phyloP scores from a whole-genome alignment of 2,888 invertebrate species.

The Nemotelus nigrinus region DNA sequence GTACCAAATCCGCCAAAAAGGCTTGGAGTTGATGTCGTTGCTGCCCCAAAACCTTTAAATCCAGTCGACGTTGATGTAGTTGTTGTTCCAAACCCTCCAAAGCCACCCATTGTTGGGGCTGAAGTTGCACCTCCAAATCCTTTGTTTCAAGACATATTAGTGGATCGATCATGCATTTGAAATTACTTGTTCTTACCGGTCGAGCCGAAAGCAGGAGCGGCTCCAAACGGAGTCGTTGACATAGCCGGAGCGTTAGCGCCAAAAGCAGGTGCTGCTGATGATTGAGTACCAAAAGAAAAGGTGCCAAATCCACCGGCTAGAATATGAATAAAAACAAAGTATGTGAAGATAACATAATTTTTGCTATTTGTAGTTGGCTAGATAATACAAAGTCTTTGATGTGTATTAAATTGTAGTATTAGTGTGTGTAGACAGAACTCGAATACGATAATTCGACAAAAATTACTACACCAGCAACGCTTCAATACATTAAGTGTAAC shows the following conservation, averaged over 20 bases:
- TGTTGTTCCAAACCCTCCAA: slow-evolving; percentile 55
- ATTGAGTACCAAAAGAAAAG: slow-evolving; percentile 55
- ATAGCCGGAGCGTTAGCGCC: slow-evolving; percentile 58
- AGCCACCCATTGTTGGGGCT: slow-evolving; percentile 58
- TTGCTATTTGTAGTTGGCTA: background rate
- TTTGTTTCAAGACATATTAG: background rate
- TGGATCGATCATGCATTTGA: background rate
- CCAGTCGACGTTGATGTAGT: slow-evolving; percentile 55
- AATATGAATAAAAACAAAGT: slow-evolving; percentile 57
- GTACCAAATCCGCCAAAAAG: slow-evolving; percentile 61
- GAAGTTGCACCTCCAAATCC: slow-evolving; percentile 57
- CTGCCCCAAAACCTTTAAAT: slow-evolving; percentile 52
- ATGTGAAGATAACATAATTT: slow-evolving; percentile 53
- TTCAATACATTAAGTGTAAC: too few species aligned
- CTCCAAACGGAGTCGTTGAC: slow-evolving; percentile 52
- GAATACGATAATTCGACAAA: too few species aligned
- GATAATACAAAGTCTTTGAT: too few species aligned
- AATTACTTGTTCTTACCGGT: slow-evolving; percentile 37
- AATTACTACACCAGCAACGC: too few species aligned
- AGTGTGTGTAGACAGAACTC: too few species aligned
- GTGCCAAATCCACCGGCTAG: slow-evolving; percentile 67
- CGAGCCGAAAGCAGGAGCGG: slow-evolving; percentile 52
- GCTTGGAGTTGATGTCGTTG: slow-evolving; percentile 44
- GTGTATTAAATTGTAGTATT: too few species aligned
- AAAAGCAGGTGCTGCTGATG: slow-evolving; percentile 54